Base-by-base conservation (phyloP, 2,113 vertebrate genomes). In the Thalassoma bifasciatum region DNA sequence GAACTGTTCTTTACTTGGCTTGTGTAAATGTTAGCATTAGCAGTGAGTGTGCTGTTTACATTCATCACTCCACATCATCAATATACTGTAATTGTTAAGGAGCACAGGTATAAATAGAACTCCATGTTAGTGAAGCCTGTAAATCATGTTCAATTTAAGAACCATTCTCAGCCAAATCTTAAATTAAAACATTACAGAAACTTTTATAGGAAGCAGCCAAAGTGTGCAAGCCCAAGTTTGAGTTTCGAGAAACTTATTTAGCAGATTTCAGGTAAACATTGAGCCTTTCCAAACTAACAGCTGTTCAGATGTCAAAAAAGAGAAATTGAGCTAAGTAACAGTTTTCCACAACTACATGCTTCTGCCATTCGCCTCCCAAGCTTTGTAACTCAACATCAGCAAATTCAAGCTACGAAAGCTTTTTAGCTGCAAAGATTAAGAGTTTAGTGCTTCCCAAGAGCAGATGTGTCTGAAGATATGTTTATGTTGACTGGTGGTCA, bases 251-350 rank as follows among this genome's bases (percentile, higher is more conserved):
- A 82, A 81, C 67, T 73, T 71, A 58, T 53, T 56, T 68, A 81
- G 67, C 63, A 51, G 76, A 65, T 38, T 66, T 70, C n/a, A 66
- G 66, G 64, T 77, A 81, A 87, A 85, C 4, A 23, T 53, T 21
- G 44, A 17, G 54, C 54, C 51, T 13, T 13, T 40, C 42, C 49
- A 50, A 22, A 37, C 64, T 66, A 73, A 72, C 85, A 86, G 82
- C 87, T 88, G 84, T 53, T 67, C 22, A 58, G 40, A 63, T 77
- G 72, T 71, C 23, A 46, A 56, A 10, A 46, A 56, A 10, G 46
- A 59, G 19, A 21, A 70, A 49, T 54, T 34, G 34, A 59, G 60
- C 42, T 64, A 13, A 42, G 24, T 23, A 16, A 59, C 54, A 66
- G 40, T 77, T 44, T 78, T 72, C 69, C 83, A 77, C 40, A 72